Evolutionary conservation across 1,140 invertebrate species (phyloP), one percentile per base, ranked within the genome.

Genomic region (Aphis gossypii): DNA sequence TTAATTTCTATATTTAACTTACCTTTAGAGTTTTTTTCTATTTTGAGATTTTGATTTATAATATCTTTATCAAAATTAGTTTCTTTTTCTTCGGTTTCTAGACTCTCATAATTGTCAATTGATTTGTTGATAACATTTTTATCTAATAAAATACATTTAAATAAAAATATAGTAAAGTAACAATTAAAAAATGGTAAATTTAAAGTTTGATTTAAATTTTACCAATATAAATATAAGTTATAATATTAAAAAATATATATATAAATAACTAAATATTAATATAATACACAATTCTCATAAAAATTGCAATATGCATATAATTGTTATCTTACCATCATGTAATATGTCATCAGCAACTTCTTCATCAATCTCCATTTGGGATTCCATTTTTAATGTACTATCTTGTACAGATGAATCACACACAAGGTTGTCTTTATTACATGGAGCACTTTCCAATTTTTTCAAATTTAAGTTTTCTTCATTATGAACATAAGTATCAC

Each of bases 11-110:
- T 41, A n/a, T 14, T 35, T 8, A 88, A 90, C 88, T 38, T 25
- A 90, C 88, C 51, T 3, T 25, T 56, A 3, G 54, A 7, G 4
- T 46, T 18, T 14, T 8, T n/a, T 41, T 90, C 41, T 41, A 41
- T 90, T 90, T 90, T 90, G 7, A 41, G n/a, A 25, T 60, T 60
- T 90, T 90, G 23, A 41, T 90, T 38, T 35, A 25, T 68, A 23
- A 54, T 38, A 60, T 60, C 54, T 30, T 38, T 41, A 44, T 90
- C 89, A 90, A 38, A 9, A 44, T 44, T 41, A 41, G 38, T 11
- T 41, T 56, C 14, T 21, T 54, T 41, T 56, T 90, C 51, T 54
- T 56, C 20, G 1, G 25, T n/a, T 51, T 48, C 30, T 35, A 23
- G 8, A 21, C 21, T 88, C 2, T 88, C 25, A 51, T 89, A 0